Evolutionary conservation across 2,797 vertebrate species (phyloP).

Genomic region (Dipus sagitta): DNA sequence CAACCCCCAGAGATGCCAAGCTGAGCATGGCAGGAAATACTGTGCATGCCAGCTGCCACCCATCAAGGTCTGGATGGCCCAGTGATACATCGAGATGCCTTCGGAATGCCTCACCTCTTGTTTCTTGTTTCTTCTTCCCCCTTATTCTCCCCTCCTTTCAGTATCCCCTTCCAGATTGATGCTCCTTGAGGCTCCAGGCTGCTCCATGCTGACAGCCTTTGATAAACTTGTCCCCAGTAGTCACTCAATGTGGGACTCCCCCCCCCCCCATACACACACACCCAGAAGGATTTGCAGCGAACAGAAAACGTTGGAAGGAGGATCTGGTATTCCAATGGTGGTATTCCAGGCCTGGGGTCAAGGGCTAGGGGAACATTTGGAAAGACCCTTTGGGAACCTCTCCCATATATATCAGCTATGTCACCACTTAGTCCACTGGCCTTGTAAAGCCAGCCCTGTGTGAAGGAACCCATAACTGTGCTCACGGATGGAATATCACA

Average conservation of each 20-base stretch:
- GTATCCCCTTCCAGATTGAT: not conserved
- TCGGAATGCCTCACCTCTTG: not conserved
- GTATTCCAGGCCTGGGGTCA: not conserved
- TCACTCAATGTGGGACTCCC: not conserved
- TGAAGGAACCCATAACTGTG: not conserved
- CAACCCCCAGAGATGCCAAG: not conserved
- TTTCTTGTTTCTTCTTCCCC: not conserved
- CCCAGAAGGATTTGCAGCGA: not conserved
- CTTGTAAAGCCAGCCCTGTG: not conserved
- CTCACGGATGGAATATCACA: not conserved
- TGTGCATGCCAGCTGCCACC: not conserved
- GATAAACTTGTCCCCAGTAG: not conserved
- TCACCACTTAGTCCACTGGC: not conserved
- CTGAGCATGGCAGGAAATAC: not conserved
- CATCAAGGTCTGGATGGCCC: not conserved
- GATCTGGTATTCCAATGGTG: not conserved
- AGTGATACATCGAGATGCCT: not conserved
- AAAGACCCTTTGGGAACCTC: not conserved
- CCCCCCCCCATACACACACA: too few species aligned
- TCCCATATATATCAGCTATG: not conserved
- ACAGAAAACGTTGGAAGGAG: not conserved
- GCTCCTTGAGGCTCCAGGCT: not conserved
- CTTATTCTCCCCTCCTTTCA: not conserved
- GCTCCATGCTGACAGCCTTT: not conserved
- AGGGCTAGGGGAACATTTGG: not conserved